Conservation (phyloP, 2,888 invertebrate species). For the Eupsilia transversa region DNA sequence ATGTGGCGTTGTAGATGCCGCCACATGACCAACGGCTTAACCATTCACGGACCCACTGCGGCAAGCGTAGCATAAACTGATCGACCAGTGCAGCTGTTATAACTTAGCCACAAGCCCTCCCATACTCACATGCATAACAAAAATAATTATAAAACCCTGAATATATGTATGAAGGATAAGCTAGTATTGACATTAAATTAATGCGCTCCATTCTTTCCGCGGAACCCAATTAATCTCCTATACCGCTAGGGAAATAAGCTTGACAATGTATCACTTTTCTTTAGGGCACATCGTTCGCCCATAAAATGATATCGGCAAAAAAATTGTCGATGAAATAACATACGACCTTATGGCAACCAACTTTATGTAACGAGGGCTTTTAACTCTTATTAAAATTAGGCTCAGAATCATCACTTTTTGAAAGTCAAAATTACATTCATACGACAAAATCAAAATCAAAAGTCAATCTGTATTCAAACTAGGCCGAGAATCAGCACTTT, state of each 20-base stretch:
- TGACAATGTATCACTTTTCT: slow-evolving; percentile 61
- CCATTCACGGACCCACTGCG: too few species aligned
- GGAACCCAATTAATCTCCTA: slow-evolving; percentile 48
- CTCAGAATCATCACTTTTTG: too few species aligned
- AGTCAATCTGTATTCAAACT: too few species aligned
- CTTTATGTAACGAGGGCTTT: too few species aligned
- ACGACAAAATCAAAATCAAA: too few species aligned
- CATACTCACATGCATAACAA: not conserved
- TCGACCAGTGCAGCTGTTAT: too few species aligned
- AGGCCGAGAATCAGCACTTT: too few species aligned
- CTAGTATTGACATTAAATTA: slow-evolving; percentile 51
- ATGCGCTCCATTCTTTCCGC: slow-evolving; percentile 48
- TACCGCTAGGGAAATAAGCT: slow-evolving; percentile 62
- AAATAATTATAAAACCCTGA: slow-evolving; percentile 21
- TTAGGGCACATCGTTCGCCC: slow-evolving; percentile 38
- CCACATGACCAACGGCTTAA: too few species aligned
- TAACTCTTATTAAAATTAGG: too few species aligned
- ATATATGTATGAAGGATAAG: slow-evolving; percentile 23
- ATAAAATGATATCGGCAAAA: slow-evolving; percentile 57
- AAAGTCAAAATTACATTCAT: too few species aligned
- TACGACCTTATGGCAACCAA: not conserved
- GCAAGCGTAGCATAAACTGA: too few species aligned
- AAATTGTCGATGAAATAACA: slow-evolving; percentile 9
- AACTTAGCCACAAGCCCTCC: not conserved
- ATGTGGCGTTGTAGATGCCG: too few species aligned